Percentiles rank a stretch among this genome's conserved stretches.
These are phyloP conservation scores for Benitochromis conjunctus DNA, from an alignment of 2,113 vertebrate species.

Conservation along the genomic window DNA sequence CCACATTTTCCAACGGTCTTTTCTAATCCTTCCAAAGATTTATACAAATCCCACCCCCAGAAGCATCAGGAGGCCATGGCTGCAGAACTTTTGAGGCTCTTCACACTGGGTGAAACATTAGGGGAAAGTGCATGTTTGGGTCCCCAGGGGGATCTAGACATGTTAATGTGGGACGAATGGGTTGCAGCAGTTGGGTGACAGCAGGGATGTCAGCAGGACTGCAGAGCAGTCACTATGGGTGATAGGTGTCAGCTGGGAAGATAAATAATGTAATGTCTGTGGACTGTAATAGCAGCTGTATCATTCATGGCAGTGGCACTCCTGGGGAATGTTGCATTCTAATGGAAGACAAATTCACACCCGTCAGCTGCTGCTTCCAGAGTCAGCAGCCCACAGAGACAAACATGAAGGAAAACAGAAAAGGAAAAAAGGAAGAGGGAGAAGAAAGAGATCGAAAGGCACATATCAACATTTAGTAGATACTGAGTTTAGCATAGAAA, in stretches of 20 bases:
- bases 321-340: slow-evolving; percentile 7
- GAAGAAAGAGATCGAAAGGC: neutral
- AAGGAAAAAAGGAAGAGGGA: neutral
- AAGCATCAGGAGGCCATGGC: neutral
- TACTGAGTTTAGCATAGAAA: neutral
- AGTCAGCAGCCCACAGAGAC: neutral
- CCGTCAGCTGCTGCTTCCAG: neutral
- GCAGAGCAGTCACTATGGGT: slow-evolving; percentile 14
- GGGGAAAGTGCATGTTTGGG: slow-evolving; percentile 2
- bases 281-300: slow-evolving; percentile 34
- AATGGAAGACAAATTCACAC: slow-evolving; percentile 28
- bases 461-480: neutral
- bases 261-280: slow-evolving; percentile 55
- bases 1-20: neutral
- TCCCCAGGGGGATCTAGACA: neutral
- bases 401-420: neutral
- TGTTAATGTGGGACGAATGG: slow-evolving; percentile 35
- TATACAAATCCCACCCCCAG: neutral
- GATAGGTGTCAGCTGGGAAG: slow-evolving; percentile 42
- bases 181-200: slow-evolving; percentile 12
- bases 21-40: slow-evolving; percentile 14
- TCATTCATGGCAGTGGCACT: slow-evolving; percentile 36
- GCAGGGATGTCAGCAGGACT: slow-evolving; percentile 31
- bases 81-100: neutral
- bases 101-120: neutral